Evolutionary conservation across 2,797 vertebrate species (phyloP), one percentile per base, ranked within the genome.

Genomic region (Steatocranus sp.): DNA sequence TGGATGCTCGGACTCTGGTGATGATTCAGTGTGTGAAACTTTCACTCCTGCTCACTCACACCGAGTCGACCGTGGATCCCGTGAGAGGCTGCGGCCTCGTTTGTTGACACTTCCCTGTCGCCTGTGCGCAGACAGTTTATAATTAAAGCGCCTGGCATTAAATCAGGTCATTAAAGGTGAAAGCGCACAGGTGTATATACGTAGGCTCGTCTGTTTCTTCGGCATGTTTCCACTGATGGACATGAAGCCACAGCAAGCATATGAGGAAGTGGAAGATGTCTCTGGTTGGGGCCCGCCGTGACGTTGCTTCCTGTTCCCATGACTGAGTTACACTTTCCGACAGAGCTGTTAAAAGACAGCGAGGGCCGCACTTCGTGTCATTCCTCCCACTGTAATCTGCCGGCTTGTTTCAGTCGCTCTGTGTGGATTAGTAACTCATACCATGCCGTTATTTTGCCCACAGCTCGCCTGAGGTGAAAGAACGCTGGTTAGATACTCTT

Each of bases 301-400:
- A 98, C 95, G 97, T 73, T 91, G 88, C 95, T 98, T 98, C 98
- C 98, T 98, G 96, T 93, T 91, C 91, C 94, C 86, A 90, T 95
- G 91, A 96, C 89, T 88, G 86, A 90, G 90, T 94, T 88, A 84
- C 81, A 95, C 89, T 97, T 98, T 98, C 97, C 97, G 96, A 84
- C 92, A 50, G 85, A 91, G 14, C 92, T 92, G 14, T 92, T 96
- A 97, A 97, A 79, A 92, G 94, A 87, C 90, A 12, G 86, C 7
- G 86, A 89, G 91, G 2, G 79, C 83, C n/a, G 54, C 23, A 4
- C 15, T 17, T 36, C 1, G 11, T 41, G 38, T 93, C 92, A 92
- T 49, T 90, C 81, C 88, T 76, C 83, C 85, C 86, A 82, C 87
- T 85, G 78, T 50, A 50, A 11, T 70, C 32, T 17, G 78, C 74